Percentiles rank a stretch among this genome's conserved stretches.
phyloP scores from a whole-genome alignment of 2,888 invertebrate genomes.

The Stenodema calcarata region DNA sequence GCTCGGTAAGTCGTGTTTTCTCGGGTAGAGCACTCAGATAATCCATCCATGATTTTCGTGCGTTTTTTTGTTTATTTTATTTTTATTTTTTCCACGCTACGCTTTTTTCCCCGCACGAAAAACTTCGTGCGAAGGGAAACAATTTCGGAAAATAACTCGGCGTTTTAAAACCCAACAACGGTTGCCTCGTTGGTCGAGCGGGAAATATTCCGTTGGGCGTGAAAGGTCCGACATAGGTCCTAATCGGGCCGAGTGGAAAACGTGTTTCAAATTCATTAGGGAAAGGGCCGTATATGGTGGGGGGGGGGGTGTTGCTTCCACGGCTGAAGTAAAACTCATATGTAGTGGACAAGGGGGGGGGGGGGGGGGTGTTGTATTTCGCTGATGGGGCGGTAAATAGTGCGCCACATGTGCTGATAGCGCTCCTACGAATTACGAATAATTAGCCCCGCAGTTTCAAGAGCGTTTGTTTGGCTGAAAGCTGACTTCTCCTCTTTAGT shows the following conservation, averaged over 20 bases:
- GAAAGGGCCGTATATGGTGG: not conserved
- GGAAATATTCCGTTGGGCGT: not conserved
- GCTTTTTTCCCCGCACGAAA: not conserved
- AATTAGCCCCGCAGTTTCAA: constrained; percentile 33
- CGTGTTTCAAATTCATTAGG: constrained; percentile 47
- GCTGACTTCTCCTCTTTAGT: constrained; percentile 17
- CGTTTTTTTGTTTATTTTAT: too few species aligned
- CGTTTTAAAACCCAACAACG: not conserved
- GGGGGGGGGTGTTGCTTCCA: not conserved
- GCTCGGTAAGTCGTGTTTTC: too few species aligned
- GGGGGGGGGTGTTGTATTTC: not conserved
- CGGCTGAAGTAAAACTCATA: not conserved
- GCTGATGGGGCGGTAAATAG: constrained; percentile 47
- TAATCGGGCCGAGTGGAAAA: constrained; percentile 34
- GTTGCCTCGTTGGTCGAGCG: not conserved
- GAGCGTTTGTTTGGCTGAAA: constrained; percentile 34
- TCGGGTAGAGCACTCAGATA: not conserved
- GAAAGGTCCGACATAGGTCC: constrained; percentile 1
- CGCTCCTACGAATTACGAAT: constrained; percentile 43
- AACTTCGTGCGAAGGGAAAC: not conserved
- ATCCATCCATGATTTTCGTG: not conserved
- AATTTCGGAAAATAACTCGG: not conserved
- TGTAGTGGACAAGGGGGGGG: too few species aligned
- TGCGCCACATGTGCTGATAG: constrained; percentile 48
- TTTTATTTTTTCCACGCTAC: not conserved